A percentile compares a stretch with the other conserved stretches of the same genome.
Conservation (phyloP, 2,797 vertebrate species). For the Synanceia verrucosa region DNA sequence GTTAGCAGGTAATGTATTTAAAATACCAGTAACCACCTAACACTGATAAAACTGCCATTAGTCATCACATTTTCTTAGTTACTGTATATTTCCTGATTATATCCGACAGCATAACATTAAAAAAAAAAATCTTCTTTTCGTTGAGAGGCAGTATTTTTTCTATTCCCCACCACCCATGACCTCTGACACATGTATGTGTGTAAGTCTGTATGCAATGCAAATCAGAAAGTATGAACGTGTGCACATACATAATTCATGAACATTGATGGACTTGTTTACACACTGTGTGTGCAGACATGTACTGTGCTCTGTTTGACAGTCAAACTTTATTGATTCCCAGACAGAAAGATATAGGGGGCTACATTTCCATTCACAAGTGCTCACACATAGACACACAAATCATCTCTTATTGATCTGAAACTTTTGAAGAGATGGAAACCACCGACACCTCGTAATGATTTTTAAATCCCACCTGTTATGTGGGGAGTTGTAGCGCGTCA, state of each 20-base stretch:
- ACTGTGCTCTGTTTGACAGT: background rate
- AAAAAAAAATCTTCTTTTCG: background rate
- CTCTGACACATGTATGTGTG: slow-evolving; percentile 3
- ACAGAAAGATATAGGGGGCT: slow-evolving; percentile 4
- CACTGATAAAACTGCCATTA: no score
- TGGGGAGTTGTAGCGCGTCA: slow-evolving; percentile 6
- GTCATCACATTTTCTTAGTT: no score
- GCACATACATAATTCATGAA: slow-evolving; percentile 53
- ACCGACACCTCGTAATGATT: slow-evolving; percentile 21
- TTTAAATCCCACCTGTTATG: slow-evolving; percentile 40
- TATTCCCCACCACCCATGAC: background rate
- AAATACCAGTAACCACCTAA: background rate
- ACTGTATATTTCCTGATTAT: background rate
- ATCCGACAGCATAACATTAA: background rate
- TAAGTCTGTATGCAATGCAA: slow-evolving; percentile 30
- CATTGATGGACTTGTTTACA: slow-evolving; percentile 30
- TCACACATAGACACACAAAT: background rate
- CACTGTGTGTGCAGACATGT: slow-evolving; percentile 3
- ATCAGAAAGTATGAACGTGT: slow-evolving; percentile 24
- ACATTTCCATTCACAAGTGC: background rate
- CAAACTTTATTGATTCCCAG: slow-evolving; percentile 43
- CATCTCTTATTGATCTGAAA: slow-evolving; percentile 14
- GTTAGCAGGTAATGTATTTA: background rate
- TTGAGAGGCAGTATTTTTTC: background rate
- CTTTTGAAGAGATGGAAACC: slow-evolving; percentile 21